phyloP scores from a whole-genome alignment of 2,113 vertebrate genomes.

The Perca flavescens region DNA sequence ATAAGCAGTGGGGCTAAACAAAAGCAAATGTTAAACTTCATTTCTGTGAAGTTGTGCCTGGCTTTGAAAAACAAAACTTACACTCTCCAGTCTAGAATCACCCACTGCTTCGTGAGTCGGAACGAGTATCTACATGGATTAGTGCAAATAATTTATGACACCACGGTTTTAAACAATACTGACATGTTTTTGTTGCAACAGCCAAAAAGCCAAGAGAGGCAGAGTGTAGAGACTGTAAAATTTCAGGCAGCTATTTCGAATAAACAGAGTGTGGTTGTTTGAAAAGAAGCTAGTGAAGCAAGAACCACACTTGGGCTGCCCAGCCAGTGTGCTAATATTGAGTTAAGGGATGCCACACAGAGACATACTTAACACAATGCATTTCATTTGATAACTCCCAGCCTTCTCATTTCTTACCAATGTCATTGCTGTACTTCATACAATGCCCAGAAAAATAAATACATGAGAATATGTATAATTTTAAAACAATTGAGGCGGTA shows the following conservation, averaged over 20 bases:
- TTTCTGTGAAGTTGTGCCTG: slow-evolving; percentile 69
- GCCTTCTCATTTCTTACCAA: slow-evolving; percentile 24
- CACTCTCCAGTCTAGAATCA: slow-evolving; percentile 49
- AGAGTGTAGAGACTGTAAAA: slow-evolving; percentile 38
- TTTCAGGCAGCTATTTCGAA: slow-evolving; percentile 44
- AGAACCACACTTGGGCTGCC: slow-evolving; percentile 35
- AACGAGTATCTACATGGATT: slow-evolving; percentile 67
- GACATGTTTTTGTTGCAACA: slow-evolving; percentile 69
- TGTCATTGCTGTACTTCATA: slow-evolving; percentile 19
- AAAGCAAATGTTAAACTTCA: slow-evolving; percentile 71
- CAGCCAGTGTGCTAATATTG: slow-evolving; percentile 66
- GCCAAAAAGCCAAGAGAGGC: slow-evolving; percentile 40
- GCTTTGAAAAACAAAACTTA: slow-evolving; percentile 75
- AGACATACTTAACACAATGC: slow-evolving; percentile 50
- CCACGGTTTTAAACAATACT: slow-evolving; percentile 64
- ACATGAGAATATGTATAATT: slow-evolving; percentile 13
- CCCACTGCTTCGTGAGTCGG: slow-evolving; percentile 70
- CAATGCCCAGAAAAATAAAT: slow-evolving; percentile 25
- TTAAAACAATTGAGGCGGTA: slow-evolving; percentile 3
- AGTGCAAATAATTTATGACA: slow-evolving; percentile 64
- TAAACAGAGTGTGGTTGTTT: slow-evolving; percentile 55
- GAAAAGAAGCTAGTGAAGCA: slow-evolving; percentile 49
- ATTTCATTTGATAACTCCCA: slow-evolving; percentile 42
- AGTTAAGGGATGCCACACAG: slow-evolving; percentile 54
- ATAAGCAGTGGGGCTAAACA: slow-evolving; percentile 64